phyloP scores from a whole-genome alignment of 2,113 vertebrate genomes.

The Apeltes quadracus region DNA sequence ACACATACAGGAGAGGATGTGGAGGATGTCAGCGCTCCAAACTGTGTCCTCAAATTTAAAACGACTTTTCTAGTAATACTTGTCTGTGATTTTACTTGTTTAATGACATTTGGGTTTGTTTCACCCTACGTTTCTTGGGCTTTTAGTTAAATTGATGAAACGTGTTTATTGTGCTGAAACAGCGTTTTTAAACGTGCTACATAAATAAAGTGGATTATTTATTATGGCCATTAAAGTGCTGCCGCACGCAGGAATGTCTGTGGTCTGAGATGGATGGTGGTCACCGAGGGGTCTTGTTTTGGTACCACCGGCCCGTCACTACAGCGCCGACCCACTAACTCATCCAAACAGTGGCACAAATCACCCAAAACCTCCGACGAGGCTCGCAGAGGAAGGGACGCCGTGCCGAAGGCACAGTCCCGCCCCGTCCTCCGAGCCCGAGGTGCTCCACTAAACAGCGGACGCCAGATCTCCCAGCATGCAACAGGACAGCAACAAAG shows the following conservation, averaged over 20 bases:
- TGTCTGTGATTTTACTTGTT: too few relatives aligned
- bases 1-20: too few relatives aligned
- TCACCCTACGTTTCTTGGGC: not conserved
- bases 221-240: not conserved
- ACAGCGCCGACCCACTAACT: not conserved
- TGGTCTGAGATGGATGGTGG: constrained; percentile 14
- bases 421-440: not conserved
- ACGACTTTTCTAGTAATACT: too few relatives aligned
- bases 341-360: constrained; percentile 9
- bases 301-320: not conserved
- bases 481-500: constrained; percentile 43
- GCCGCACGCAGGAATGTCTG: not conserved
- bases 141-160: not conserved
- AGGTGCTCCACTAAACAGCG: not conserved
- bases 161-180: not conserved
- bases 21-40: too few relatives aligned
- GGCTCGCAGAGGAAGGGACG: constrained; percentile 33
- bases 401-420: too few relatives aligned
- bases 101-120: too few relatives aligned
- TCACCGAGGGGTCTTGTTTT: constrained; percentile 32
- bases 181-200: not conserved
- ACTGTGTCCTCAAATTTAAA: too few relatives aligned
- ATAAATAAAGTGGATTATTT: not conserved
- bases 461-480: constrained; percentile 46
- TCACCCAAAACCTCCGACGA: constrained; percentile 18